A percentile compares a stretch with the other conserved stretches of the same genome.
These are phyloP conservation scores for Andrena chrysosceles DNA, from an alignment of 2,888 invertebrate species.

Conservation along the genomic window DNA sequence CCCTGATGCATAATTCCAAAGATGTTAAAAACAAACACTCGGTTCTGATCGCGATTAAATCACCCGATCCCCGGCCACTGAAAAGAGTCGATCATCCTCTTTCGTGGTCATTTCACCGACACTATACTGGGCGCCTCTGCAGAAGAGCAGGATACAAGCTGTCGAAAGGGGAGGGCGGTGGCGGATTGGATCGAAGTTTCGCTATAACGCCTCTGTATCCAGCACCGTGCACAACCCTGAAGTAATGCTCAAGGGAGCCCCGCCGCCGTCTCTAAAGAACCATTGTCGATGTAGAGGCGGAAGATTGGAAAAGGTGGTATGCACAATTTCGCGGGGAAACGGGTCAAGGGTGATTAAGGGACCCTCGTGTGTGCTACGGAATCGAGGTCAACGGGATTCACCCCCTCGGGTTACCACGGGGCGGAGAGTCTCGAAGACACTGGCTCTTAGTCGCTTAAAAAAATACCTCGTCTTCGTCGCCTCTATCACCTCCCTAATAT, in stretches of 20 bases:
- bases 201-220: constrained; percentile 20
- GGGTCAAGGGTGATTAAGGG: constrained; percentile 75
- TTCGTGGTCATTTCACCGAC: constrained; percentile 11
- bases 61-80: constrained; percentile 16
- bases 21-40: constrained; percentile 2
- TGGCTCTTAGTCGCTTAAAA: constrained; percentile 45
- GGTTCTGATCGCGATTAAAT: constrained; percentile 20
- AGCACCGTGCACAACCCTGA: constrained; percentile 3
- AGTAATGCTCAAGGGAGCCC: constrained; percentile 41
- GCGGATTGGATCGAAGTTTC: constrained; percentile 29
- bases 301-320: constrained; percentile 69
- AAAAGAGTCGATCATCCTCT: constrained; percentile 26
- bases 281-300: constrained; percentile 65
- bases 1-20: not conserved
- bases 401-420: constrained; percentile 14
- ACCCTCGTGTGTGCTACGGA: constrained; percentile 56
- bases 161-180: not conserved
- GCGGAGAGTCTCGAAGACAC: constrained; percentile 35
- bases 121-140: not conserved
- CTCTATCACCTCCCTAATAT: constrained; percentile 27
- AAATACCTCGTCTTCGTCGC: constrained; percentile 28
- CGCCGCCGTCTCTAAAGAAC: constrained; percentile 53
- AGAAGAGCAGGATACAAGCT: constrained; percentile 8
- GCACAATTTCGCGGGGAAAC: constrained; percentile 64
- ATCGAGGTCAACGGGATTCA: constrained; percentile 69